Percentiles rank a stretch among this genome's conserved stretches.
These are phyloP conservation scores for Mastomys natalensis DNA, from an alignment of 2,113 vertebrate species.

Conservation along the genomic window DNA sequence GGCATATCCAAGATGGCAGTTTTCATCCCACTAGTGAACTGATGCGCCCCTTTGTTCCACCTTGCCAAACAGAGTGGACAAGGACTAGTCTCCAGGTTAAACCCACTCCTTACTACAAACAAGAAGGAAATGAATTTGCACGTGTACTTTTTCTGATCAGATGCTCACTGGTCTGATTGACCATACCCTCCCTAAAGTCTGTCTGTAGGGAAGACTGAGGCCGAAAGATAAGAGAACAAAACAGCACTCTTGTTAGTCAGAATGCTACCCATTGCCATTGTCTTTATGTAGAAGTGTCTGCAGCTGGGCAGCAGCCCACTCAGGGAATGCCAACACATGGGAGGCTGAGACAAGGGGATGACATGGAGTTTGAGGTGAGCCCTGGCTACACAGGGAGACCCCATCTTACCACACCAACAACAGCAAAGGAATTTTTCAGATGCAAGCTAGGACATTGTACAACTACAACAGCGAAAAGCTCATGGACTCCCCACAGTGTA, in stretches of 20 bases:
- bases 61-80: conserved; percentile 66
- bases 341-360: too few relatives aligned
- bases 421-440: background rate
- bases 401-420: background rate
- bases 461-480: background rate
- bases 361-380: background rate
- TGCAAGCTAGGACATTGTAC: background rate
- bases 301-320: background rate
- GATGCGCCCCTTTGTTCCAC: conserved; percentile 75
- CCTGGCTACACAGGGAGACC: background rate
- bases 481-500: background rate
- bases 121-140: background rate
- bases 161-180: background rate
- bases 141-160: background rate
- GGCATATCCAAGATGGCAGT: conserved; percentile 90
- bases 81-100: conserved; percentile 63
- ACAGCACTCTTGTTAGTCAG: background rate
- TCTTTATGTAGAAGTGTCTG: background rate
- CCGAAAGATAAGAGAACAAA: background rate
- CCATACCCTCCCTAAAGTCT: background rate
- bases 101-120: conserved; percentile 47
- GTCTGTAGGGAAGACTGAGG: background rate
- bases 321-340: background rate
- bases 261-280: too few relatives aligned
- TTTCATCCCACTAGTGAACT: conserved; percentile 90